Evolutionary conservation across 2,888 invertebrate species (phyloP).

Genomic region (Nesidiocoris tenuis): DNA sequence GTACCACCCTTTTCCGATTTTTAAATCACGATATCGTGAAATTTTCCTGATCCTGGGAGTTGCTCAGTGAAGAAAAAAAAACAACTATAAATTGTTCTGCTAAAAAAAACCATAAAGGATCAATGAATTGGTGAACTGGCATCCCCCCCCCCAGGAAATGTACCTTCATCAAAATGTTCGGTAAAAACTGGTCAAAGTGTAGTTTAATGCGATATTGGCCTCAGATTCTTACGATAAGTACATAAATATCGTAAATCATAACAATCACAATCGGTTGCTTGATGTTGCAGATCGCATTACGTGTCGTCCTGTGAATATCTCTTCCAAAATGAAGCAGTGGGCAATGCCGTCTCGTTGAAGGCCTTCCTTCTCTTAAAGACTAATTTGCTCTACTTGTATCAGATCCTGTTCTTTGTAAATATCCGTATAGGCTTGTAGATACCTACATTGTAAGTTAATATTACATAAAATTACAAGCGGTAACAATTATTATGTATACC

Average conservation of each 20-base stretch:
- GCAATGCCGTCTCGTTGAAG: not conserved
- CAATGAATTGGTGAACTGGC: too few species aligned
- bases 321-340: slow-evolving; percentile 1
- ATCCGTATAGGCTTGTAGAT: slow-evolving; percentile 42
- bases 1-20: too few species aligned
- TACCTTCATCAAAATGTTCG: too few species aligned
- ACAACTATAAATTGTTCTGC: too few species aligned
- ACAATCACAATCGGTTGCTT: not conserved
- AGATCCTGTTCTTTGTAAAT: slow-evolving; percentile 37
- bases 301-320: not conserved
- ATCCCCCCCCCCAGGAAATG: too few species aligned
- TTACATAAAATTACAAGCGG: not conserved
- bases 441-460: not conserved
- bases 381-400: slow-evolving; percentile 14
- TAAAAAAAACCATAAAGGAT: too few species aligned
- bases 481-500: not conserved
- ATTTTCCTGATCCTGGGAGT: too few species aligned
- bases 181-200: too few species aligned
- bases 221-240: not conserved
- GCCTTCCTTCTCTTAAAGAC: slow-evolving; percentile 3
- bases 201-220: too few species aligned
- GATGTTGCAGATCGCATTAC: slow-evolving; percentile 10
- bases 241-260: not conserved
- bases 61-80: too few species aligned
- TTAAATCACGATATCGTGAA: not conserved